Evolutionary conservation across 2,888 invertebrate species (phyloP).

Genomic region (Timema podura): DNA sequence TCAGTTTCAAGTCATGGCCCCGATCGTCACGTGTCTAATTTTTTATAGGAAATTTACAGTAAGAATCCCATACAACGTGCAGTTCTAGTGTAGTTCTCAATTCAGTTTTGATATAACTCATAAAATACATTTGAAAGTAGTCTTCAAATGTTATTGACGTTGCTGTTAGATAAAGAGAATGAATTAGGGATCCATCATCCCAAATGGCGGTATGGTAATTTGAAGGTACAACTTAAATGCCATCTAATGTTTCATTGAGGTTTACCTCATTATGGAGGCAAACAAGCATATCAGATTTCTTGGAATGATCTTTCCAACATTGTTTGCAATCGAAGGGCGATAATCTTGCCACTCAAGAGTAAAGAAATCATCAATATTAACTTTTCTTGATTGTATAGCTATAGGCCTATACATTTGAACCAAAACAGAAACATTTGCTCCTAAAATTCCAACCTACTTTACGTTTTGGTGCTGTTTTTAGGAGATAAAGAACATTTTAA

Average conservation of each 20-base stretch:
- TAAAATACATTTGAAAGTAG: neutral
- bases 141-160: neutral
- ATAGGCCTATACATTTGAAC: neutral
- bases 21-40: neutral
- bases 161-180: neutral
- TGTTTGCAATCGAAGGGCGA: neutral
- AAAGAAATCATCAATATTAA: neutral
- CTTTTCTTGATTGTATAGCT: neutral
- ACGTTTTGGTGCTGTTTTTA: neutral
- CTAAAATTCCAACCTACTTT: neutral
- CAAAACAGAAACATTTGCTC: neutral
- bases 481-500: too few relatives aligned
- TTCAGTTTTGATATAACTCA: neutral
- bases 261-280: neutral
- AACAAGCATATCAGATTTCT: constrained; percentile 6
- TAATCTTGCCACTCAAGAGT: neutral
- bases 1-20: neutral
- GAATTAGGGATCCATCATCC: neutral
- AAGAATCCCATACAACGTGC: neutral
- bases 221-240: neutral
- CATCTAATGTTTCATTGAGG: neutral
- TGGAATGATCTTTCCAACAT: neutral
- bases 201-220: neutral
- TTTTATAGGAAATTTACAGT: neutral
- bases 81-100: neutral